A percentile compares a stretch with the other conserved stretches of the same genome.
Evolutionary conservation across 2,797 vertebrate species (phyloP).

Genomic region (Dipus sagitta): DNA sequence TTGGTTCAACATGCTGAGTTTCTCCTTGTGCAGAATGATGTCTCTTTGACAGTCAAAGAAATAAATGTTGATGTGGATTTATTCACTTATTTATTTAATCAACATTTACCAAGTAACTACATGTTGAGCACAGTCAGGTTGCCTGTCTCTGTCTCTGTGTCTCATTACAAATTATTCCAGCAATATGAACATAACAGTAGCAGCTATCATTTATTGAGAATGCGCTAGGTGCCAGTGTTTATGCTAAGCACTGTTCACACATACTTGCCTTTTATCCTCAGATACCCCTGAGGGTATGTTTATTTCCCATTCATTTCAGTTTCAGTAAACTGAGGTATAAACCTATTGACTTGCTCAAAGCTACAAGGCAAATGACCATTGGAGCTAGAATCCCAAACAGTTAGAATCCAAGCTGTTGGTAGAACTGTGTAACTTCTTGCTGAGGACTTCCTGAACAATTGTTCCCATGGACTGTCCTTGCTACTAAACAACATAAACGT

Average conservation of each 20-base stretch:
- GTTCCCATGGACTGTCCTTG: not conserved
- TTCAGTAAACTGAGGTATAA: not conserved
- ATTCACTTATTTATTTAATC: not conserved
- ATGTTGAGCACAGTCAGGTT: not conserved
- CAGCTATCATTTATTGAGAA: conserved; percentile 1
- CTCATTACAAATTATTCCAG: not conserved
- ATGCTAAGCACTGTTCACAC: not conserved
- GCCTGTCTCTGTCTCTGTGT: not conserved
- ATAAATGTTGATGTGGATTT: not conserved
- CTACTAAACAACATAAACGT: not conserved
- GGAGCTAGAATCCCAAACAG: not conserved
- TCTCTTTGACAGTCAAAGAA: not conserved
- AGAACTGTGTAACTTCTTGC: not conserved
- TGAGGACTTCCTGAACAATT: not conserved
- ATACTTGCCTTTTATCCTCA: not conserved
- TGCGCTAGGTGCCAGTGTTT: not conserved
- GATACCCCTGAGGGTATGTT: not conserved
- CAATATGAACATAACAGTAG: not conserved
- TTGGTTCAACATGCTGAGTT: not conserved
- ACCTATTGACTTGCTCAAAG: not conserved
- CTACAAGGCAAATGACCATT: not conserved
- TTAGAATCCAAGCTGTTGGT: not conserved
- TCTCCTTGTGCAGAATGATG: not conserved
- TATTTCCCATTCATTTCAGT: not conserved
- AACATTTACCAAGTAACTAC: not conserved